Base-by-base conservation (phyloP, 2,797 vertebrate species). In the Enteromius trimaculatus region DNA sequence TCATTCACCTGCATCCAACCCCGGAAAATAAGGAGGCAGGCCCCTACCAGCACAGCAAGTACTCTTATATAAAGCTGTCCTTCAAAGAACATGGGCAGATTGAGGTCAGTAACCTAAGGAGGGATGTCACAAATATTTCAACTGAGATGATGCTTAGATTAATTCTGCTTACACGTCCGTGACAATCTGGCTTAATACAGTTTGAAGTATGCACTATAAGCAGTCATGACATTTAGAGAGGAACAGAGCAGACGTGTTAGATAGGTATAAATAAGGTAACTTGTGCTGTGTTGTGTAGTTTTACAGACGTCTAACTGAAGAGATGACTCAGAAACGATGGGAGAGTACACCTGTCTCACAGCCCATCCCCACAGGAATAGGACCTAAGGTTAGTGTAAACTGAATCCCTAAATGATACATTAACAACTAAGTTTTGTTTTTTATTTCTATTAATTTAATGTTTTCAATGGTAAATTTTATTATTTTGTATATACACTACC, bases 1-100 rank as follows among this genome's bases (percentile, higher is more conserved):
- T 99, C 19, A 94, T 98, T 86, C 97, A 99, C 91, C 95, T 99
- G 85, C 96, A 98, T 82, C 92, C 96, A 34, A 58, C 89, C 60
- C 84, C 95, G 88, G 86, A 94, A 62, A 96, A 95, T 92, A 99
- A 96, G 91, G 98, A 99, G 34, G 96, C 97, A 16, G 98, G 98
- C 31, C 98, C 97, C 0, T 98, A 98, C 90, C 97, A 98, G 90
- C 94, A 93, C 70, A 99, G 98, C 95, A 98, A 97, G 89, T 98
- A 94, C 84, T 95, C 97, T 68, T 96, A 95, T 68, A 94, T 99
- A 90, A 99, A 98, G 86, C 92, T 99, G 85, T 98, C 98, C 77
- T 99, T 99, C 92, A 98, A 96, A 92, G 97, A 99, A 84, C 98
- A 99, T 83, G 98, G 98, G 3, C 97, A 99, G 92, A 99, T 99